Conservation (phyloP, 1,140 invertebrate genomes). For the Lepeophtheirus salmonis region DNA sequence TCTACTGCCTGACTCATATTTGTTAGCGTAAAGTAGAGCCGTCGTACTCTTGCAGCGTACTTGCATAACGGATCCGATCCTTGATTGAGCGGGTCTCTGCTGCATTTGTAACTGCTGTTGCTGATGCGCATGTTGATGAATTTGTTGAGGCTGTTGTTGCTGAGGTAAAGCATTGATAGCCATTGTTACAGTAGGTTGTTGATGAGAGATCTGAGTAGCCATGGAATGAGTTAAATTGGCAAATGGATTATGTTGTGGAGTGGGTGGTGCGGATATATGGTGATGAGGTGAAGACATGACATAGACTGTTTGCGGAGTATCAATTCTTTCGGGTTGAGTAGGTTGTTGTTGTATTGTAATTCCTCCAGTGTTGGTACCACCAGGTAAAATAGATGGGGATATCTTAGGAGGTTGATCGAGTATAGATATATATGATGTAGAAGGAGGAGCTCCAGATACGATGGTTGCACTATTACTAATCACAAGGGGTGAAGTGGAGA, state of each 20-base stretch:
- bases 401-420: constrained; percentile 14
- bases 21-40: constrained; percentile 2
- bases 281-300: constrained; percentile 9
- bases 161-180: neutral
- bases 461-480: neutral
- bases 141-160: neutral
- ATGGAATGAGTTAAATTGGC: neutral
- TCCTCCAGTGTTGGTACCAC: neutral
- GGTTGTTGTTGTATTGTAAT: neutral
- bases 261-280: constrained; percentile 4
- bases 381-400: neutral
- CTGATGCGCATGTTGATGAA: neutral
- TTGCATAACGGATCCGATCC: constrained; percentile 14
- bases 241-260: constrained; percentile 6
- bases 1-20: constrained; percentile 15
- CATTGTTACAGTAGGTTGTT: neutral
- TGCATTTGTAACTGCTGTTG: neutral
- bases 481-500: neutral
- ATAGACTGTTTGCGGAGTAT: constrained; percentile 2
- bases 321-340: neutral
- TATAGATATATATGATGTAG: neutral
- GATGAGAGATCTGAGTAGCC: neutral
- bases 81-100: neutral
- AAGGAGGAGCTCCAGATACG: neutral
- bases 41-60: constrained; percentile 13